Percentiles rank a stretch among this genome's conserved stretches.
phyloP scores from a whole-genome alignment of 2,888 invertebrate genomes.

The Cetonia aurata region DNA sequence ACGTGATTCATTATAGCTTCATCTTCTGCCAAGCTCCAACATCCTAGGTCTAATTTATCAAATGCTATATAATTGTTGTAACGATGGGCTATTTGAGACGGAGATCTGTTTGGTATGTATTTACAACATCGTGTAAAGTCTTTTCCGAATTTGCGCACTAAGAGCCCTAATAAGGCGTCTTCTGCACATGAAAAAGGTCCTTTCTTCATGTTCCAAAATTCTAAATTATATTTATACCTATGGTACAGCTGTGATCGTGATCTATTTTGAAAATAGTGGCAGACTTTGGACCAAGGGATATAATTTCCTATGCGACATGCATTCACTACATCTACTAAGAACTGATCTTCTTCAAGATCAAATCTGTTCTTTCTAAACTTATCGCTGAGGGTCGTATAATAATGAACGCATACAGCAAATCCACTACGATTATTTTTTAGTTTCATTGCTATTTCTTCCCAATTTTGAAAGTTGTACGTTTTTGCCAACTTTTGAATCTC shows the following conservation, averaged over 20 bases:
- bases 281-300: conserved; percentile 82
- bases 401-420: conserved; percentile 79
- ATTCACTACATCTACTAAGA: conserved; percentile 74
- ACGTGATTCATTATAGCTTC: conserved; percentile 70
- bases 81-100: conserved; percentile 73
- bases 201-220: conserved; percentile 68
- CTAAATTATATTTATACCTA: conserved; percentile 67
- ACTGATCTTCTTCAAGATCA: conserved; percentile 77
- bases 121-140: conserved; percentile 71
- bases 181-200: conserved; percentile 77
- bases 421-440: conserved; percentile 73
- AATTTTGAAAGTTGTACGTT: conserved; percentile 71
- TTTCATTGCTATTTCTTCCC: conserved; percentile 74
- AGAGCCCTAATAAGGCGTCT: conserved; percentile 75
- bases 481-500: conserved; percentile 64
- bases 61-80: conserved; percentile 68
- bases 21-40: conserved; percentile 76
- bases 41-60: conserved; percentile 64
- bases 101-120: conserved; percentile 74
- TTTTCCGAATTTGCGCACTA: conserved; percentile 72
- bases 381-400: conserved; percentile 68
- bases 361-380: conserved; percentile 69
- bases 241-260: conserved; percentile 77
- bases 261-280: conserved; percentile 73
- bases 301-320: conserved; percentile 73